Percentiles rank a stretch among this genome's conserved stretches.
Evolutionary conservation across 2,797 vertebrate genomes (phyloP).

Genomic region (Vespertilio murinus): DNA sequence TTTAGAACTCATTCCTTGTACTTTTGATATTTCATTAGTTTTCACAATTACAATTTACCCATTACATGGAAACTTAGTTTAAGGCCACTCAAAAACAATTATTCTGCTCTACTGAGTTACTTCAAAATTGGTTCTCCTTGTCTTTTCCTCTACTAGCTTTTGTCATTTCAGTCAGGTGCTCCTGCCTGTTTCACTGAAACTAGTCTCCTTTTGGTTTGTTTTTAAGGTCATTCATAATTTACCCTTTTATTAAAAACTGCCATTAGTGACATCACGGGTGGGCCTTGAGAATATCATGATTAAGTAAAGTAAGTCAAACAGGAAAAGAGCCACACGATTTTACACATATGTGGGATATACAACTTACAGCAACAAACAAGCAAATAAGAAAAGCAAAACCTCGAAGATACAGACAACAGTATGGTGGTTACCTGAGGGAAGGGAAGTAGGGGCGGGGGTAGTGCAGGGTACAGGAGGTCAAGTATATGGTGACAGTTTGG

Average conservation of each 20-base stretch:
- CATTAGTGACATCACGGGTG: neutral
- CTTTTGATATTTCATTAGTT: neutral
- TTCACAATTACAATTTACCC: neutral
- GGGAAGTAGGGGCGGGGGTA: neutral
- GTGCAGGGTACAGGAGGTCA: neutral
- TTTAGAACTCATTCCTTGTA: neutral
- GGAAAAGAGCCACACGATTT: neutral
- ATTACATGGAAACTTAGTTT: neutral
- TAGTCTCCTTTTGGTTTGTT: neutral
- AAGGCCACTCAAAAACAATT: neutral
- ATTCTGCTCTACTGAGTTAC: neutral
- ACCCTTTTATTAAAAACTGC: conserved; percentile 39
- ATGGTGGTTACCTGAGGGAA: neutral
- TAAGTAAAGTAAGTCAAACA: neutral
- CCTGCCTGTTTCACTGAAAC: neutral
- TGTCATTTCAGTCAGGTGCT: neutral
- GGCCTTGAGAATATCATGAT: neutral
- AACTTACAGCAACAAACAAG: neutral
- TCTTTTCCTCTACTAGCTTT: neutral
- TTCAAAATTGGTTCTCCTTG: neutral
- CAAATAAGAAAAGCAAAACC: neutral
- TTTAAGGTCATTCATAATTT: conserved; percentile 35
- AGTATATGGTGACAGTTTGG: neutral
- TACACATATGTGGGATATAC: neutral
- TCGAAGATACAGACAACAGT: neutral